Evolutionary conservation across 2,113 vertebrate species (phyloP), one percentile per base, ranked within the genome.

Genomic region (human): DNA sequence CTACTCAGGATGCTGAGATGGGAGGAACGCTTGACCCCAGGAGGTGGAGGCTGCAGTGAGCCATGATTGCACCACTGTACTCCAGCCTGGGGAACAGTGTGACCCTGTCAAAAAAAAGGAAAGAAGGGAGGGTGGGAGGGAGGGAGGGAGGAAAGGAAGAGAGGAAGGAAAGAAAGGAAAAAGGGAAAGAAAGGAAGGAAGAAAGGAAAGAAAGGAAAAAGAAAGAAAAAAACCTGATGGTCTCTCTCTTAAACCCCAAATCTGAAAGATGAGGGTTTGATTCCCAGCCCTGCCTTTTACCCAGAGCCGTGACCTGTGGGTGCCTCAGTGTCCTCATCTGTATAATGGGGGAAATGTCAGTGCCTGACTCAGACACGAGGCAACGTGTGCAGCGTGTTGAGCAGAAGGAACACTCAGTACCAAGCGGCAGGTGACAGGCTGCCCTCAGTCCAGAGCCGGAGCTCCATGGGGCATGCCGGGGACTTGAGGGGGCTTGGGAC

Each of bases 351-450:
- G 13, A 5, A 9, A 30, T 0, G 1, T 0, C 2, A 50, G 32
- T 1, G 8, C 14, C 73, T 9, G 38, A 35, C 35, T 73, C 16
- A 66, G 75, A 52, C 52, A 35, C 1, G 9, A 72, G 84, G 50
- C 0, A 1, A 8, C 0, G 0, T 3, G 12, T 27, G 35, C 0
- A 0, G 6, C 1, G 0, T 5, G 16, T 22, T 17, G n/a, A 7
- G 25, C 32, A 8, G 66, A 30, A 52, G 27, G 23, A 10, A 50
- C 27, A 27, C 25, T 76, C 4, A 10, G 5, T 11, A 59, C 45
- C 83, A 48, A 52, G 27, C 20, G 10, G 35, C 64, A 52, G 61
- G 59, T 27, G 48, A 79, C 14, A 38, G 84, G n/a, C 45, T 14
- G n/a, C 20, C 16, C 52, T 45, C 43, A 35, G 76, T 73, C 40